A percentile compares a stretch with the other conserved stretches of the same genome.
These are phyloP conservation scores for Nymphicus hollandicus DNA, from an alignment of 2,113 vertebrate genomes.

Conservation along the genomic window DNA sequence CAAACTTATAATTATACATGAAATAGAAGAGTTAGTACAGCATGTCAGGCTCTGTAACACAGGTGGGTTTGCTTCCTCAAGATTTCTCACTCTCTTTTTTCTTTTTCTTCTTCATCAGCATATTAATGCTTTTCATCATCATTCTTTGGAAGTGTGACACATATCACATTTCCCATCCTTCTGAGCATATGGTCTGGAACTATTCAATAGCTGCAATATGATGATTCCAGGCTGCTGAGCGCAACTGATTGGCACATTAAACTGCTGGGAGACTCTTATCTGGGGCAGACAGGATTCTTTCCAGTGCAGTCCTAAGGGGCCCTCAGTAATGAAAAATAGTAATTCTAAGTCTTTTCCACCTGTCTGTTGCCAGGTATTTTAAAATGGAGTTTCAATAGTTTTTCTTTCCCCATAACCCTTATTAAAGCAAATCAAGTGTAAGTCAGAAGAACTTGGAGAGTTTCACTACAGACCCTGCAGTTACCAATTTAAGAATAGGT, in stretches of 20 bases:
- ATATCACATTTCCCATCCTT: slow-evolving; percentile 49
- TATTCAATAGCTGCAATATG: slow-evolving; percentile 58
- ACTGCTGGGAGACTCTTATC: slow-evolving; percentile 69
- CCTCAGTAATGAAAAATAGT: slow-evolving; percentile 66
- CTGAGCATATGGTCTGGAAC: slow-evolving; percentile 65
- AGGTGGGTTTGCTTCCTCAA: neutral
- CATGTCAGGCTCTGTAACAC: neutral
- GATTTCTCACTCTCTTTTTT: neutral
- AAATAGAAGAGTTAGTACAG: neutral
- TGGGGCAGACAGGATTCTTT: slow-evolving; percentile 64
- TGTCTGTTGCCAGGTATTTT: slow-evolving; percentile 61
- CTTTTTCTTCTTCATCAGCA: slow-evolving; percentile 30
- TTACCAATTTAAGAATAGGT: slow-evolving; percentile 37
- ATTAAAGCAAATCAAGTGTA: slow-evolving; percentile 69
- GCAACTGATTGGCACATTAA: slow-evolving; percentile 72
- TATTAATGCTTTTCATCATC: slow-evolving; percentile 55
- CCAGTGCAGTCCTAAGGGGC: slow-evolving; percentile 54
- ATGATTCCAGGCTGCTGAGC: slow-evolving; percentile 66
- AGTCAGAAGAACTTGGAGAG: slow-evolving; percentile 53
- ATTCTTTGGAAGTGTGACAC: slow-evolving; percentile 50
- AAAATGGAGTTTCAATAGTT: slow-evolving; percentile 54
- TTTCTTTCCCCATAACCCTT: slow-evolving; percentile 52
- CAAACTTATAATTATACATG: neutral
- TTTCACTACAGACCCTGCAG: slow-evolving; percentile 35
- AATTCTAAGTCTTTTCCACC: slow-evolving; percentile 59